Base-by-base conservation (phyloP, 2,888 invertebrate species). In the Diplazon laetatorius region DNA sequence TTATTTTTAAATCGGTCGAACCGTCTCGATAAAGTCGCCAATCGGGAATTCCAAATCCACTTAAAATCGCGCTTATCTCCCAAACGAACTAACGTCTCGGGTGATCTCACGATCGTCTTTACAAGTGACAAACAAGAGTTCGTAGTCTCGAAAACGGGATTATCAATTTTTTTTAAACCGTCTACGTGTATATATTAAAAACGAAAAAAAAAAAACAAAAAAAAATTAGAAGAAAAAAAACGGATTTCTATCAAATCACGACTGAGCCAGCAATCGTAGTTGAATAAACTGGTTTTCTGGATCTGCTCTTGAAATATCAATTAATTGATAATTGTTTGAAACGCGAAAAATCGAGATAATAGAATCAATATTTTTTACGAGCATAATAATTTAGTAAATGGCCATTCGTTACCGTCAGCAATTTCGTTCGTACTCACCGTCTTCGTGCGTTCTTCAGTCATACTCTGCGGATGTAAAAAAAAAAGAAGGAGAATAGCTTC, bases 1-100 rank as follows among this genome's bases (percentile, higher is more conserved):
- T 92, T 97, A 97, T 92, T 97, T 97, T 93, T 97, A 68, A 63
- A 48, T 1, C 37, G 35, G 16, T 55, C 16, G 39, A 35, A 59
- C n/a, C 9, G 3, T 4, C n/a, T 35, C 37, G 39, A 50, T 59
- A 48, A 35, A 60, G 30, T 65, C 18, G 22, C 22, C 25, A 73
- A 18, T 65, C 68, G 42, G 30, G 30, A 48, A 48, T n/a, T n/a
- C n/a, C n/a, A 52, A 30, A n/a, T 1, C n/a, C 25, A 30, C 1
- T 14, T 30, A 39, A 59, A 25, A 55, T 30, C 9, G 14, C 52
- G 16, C 52, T 55, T 25, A 8, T 16, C 52, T 25, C 46, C 30
- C 46, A 46, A 20, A 50, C 37, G n/a, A 52, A 65, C 37, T 37
- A 52, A 50, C 50, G 22, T 25, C 22, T 2, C 16, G 5, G 9